Conservation (phyloP, 2,113 vertebrate genomes). For the Halichoeres trimaculatus region DNA sequence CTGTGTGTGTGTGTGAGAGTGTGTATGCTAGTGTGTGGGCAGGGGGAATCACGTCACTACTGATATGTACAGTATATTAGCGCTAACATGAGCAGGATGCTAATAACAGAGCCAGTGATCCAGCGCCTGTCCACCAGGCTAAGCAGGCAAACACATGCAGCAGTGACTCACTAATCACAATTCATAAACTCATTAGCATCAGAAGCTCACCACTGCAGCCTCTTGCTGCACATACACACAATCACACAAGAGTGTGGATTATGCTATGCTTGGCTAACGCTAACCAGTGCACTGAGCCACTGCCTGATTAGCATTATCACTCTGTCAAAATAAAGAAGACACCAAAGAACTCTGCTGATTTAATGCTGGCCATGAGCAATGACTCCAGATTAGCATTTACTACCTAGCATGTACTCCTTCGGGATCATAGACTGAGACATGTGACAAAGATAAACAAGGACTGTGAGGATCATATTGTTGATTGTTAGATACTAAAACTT, state of each 20-base stretch:
- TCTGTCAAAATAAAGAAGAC: constrained; percentile 24
- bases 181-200: constrained; percentile 52
- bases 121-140: constrained; percentile 44
- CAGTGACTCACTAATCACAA: constrained; percentile 56
- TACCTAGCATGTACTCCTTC: not conserved
- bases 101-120: constrained; percentile 61
- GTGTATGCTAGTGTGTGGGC: constrained; percentile 19
- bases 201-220: constrained; percentile 37
- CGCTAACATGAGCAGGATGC: constrained; percentile 40
- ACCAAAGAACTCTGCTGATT: not conserved
- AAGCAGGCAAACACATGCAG: constrained; percentile 51
- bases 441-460: not conserved
- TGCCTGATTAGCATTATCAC: constrained; percentile 21
- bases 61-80: constrained; percentile 50
- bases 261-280: constrained; percentile 24
- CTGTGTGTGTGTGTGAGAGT: constrained; percentile 38
- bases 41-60: constrained; percentile 31
- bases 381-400: constrained; percentile 16
- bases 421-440: not conserved
- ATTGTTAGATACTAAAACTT: not conserved
- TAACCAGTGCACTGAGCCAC: constrained; percentile 31
- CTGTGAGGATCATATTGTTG: not conserved
- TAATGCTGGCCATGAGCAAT: not conserved
- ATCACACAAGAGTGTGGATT: constrained; percentile 1
- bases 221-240: constrained; percentile 9